Base-by-base conservation (phyloP, 2,113 vertebrate species). In the Myodes glareolus region DNA sequence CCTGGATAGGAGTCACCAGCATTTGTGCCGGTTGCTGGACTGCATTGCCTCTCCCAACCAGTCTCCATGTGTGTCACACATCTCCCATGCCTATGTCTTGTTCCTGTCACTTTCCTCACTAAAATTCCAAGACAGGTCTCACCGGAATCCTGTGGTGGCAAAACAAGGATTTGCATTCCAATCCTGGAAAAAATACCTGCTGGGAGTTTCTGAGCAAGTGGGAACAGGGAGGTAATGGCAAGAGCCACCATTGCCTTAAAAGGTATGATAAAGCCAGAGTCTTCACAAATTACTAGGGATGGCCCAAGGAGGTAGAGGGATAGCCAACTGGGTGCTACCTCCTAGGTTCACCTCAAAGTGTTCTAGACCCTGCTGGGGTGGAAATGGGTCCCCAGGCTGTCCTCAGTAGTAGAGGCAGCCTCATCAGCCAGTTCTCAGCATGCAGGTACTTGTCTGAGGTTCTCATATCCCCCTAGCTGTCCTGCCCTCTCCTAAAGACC, bases 141-240 rank as follows among this genome's bases (percentile, higher is more conserved):
- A 21, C 78, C 4, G 68, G 85, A 95, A 78, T 94, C 90, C 55
- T 91, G 84, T 0, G 68, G 86, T 47, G 77, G 86, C 76, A 87
- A 92, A 90, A 96, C 77, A 72, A 55, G 87, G 45, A 90, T 67
- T 42, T 63, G 94, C 96, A 96, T 98, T 97, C 96, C 93, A 98
- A 96, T 96, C 92, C 78, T 76, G 63, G 75, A 84, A 92, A 88
- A 85, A 55, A 92, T 50, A 95, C 80, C 96, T 95, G 70, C 75
- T 89, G 92, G 94, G 88, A 94, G 94, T 97, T 88, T 97, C 92
- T 94, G 94, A 96, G 95, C 98, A 95, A 94, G 96, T 96, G 95
- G 82, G 21, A 91, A 97, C 97, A 97, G 78, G 95, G 98, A 97
- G 81, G 61, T 84, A 90, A 61, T 67, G 92, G 85, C 16, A 0